Evolutionary conservation across 1,140 invertebrate genomes (phyloP), one percentile per base, ranked within the genome.

Genomic region (Copidosoma floridanum): DNA sequence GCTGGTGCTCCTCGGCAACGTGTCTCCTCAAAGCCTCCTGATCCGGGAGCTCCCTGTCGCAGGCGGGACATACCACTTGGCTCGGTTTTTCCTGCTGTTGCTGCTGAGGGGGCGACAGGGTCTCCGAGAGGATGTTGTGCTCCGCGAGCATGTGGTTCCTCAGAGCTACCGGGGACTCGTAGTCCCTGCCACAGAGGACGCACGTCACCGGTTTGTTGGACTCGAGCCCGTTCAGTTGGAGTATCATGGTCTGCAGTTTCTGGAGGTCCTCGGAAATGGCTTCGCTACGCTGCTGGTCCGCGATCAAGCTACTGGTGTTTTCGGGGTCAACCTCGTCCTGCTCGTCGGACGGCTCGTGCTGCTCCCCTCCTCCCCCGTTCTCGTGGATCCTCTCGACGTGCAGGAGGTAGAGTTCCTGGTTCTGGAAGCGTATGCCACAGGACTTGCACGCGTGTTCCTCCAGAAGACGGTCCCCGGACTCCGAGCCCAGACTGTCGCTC

Each of bases 211-310:
- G 72, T 82, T 86, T 74, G 73, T 76, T 79, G 0, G 80, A 83
- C 61, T 90, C 87, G 27, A 90, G 77, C 54, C 88, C 88, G 71
- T 94, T 95, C 46, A 95, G 75, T 76, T 95, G 93, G 47, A 92
- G 83, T 64, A 96, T 91, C 93, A 95, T 95, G 0, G 90, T 90
- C 74, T 96, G 93, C 18, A 95, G 77, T 72, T 94, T 94, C 65
- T 93, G 88, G 5, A 95, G 78, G 68, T 94, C 92, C 71, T 92
- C 89, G 32, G 85, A 88, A 10, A 88, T 87, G 1, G 84, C 82
- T 29, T 88, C 86, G 0, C 80, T 71, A 27, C 68, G 75, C n/a
- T 66, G 75, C 57, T 60, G 72, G 20, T 37, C 48, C 43, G 38
- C 65, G 37, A 77, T 70, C 12, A 27, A 44, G n/a, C n/a, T n/a